These are phyloP conservation scores for Melanerpes formicivorus DNA, from an alignment of 2,113 vertebrate genomes.

Conservation along the genomic window DNA sequence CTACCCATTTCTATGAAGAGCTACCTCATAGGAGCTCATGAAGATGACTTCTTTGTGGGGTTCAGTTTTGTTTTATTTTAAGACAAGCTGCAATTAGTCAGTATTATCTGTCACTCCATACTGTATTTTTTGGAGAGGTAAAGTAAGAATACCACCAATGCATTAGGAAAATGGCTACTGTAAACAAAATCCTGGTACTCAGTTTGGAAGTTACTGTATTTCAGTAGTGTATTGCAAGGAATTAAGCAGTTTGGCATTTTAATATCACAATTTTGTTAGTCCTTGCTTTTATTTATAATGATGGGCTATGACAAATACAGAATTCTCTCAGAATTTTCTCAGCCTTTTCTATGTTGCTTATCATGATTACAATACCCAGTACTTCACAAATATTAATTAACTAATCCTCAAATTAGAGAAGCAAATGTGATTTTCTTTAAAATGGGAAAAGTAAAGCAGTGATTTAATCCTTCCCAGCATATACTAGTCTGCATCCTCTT, in stretches of 20 bases:
- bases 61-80: not conserved
- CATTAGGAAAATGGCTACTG: not conserved
- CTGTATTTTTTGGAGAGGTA: not conserved
- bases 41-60: fast-evolving
- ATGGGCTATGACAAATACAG: not conserved
- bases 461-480: not conserved
- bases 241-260: not conserved
- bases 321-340: not conserved
- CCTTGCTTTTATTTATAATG: not conserved
- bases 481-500: not conserved
- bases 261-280: not conserved
- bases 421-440: not conserved
- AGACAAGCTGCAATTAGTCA: not conserved
- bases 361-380: not conserved
- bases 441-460: not conserved
- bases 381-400: not conserved
- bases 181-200: not conserved
- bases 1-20: not conserved
- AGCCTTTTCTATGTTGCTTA: not conserved
- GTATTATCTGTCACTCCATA: not conserved
- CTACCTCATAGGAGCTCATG: not conserved
- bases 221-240: not conserved
- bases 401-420: not conserved
- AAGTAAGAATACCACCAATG: not conserved
- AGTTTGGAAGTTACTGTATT: not conserved